Evolutionary conservation across 2,888 invertebrate genomes (phyloP), one percentile per base, ranked within the genome.

Genomic region (Thera obeliscata): DNA sequence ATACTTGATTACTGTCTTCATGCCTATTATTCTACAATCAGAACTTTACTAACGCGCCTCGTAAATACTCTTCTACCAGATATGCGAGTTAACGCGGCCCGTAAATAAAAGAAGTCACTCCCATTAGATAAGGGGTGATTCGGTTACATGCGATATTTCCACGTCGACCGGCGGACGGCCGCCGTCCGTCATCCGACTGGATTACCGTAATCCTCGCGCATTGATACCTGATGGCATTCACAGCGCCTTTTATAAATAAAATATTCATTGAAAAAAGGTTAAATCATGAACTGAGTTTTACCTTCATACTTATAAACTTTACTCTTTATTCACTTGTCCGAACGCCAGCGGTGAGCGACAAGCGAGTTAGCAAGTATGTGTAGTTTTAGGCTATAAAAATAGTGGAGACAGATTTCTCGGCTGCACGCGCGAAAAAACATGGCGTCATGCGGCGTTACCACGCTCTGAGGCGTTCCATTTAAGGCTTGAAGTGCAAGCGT

Each of bases 71-170:
- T 4, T 7, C 41, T 7, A 7, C 41, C 41, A 41, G 52, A 9
- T 41, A 52, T 60, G 41, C 38, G 5, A 22, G 22, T 8, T 12
- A 56, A 56, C 41, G 56, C 8, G 59, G 49, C 38, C 35, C 49
- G 59, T 59, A 50, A 59, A 50, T 59, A 50, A 59, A n/a, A 59
- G 35, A 35, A 58, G 49, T 36, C 48, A 41, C 46, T 60, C 41
- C 49, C 63, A 49, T 63, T 63, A 63, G 64, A 71, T 46, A 33
- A 56, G 57, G 71, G 70, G 71, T 71, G 74, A 77, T 77, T 76
- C 66, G 65, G 76, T 78, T 77, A 78, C 71, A 60, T 58, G 61
- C 70, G 66, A 76, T 78, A 73, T 77, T 76, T 75, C 74, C 66
- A 59, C 66, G 77, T 75, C 76, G 55, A 48, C 49, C 70, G 52